A percentile compares a stretch with the other conserved stretches of the same genome.
Conservation (phyloP, 2,797 vertebrate species). For the Poecilia gillii region DNA sequence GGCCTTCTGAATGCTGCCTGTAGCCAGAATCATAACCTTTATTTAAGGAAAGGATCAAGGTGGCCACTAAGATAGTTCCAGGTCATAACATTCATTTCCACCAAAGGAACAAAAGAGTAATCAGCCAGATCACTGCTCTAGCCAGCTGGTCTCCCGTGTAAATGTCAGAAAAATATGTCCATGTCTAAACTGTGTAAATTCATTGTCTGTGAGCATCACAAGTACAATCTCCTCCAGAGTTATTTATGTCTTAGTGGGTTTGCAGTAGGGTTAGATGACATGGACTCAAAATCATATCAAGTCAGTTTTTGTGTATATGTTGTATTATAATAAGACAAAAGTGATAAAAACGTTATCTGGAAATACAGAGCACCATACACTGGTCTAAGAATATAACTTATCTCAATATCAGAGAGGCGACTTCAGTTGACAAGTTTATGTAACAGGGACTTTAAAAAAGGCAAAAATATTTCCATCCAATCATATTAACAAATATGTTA, state of each 20-base stretch:
- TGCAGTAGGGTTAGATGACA: neutral
- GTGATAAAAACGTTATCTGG: neutral
- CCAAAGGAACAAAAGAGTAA: neutral
- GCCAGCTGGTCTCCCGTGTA: constrained; percentile 1
- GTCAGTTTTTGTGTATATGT: neutral
- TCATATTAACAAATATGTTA: neutral
- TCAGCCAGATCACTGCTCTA: neutral
- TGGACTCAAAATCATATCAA: neutral
- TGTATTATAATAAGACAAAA: neutral
- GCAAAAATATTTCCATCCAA: neutral
- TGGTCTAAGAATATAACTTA: neutral
- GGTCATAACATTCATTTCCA: neutral
- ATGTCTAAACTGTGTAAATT: neutral
- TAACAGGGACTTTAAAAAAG: neutral
- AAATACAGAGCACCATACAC: neutral
- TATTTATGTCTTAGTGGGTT: neutral
- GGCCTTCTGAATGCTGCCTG: neutral
- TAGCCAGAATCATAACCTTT: neutral
- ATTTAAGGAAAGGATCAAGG: neutral
- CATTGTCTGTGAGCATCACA: neutral
- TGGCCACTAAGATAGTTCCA: constrained; percentile 8
- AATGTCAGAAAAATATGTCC: constrained; percentile 9
- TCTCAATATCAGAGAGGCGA: neutral
- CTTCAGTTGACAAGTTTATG: neutral
- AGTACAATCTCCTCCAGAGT: neutral